Percentiles rank a stretch among this genome's conserved stretches.
phyloP scores from a whole-genome alignment of 2,797 vertebrate genomes.

The Tamandua tetradactyla region DNA sequence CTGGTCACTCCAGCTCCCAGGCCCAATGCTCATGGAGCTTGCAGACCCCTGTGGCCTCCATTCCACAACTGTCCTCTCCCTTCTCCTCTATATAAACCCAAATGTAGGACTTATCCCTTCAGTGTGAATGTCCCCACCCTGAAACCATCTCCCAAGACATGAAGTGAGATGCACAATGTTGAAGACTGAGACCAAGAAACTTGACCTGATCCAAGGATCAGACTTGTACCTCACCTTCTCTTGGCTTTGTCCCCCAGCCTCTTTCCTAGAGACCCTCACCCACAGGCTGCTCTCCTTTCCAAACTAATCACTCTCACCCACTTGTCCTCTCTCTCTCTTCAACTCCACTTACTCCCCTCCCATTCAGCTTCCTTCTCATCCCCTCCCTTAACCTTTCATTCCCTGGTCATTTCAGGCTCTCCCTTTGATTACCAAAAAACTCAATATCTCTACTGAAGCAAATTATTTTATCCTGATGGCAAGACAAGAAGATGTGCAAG shows the following conservation, averaged over 20 bases:
- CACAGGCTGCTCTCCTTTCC: not conserved
- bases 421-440: not conserved
- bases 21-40: not conserved
- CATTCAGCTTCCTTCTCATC: not conserved
- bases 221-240: rapidly evolving
- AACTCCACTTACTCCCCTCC: not conserved
- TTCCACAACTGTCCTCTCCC: not conserved
- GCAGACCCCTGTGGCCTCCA: not conserved
- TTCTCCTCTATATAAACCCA: not conserved
- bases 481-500: not conserved
- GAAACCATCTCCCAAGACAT: not conserved
- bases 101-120: not conserved
- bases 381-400: not conserved
- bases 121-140: not conserved
- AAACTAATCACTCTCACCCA: not conserved
- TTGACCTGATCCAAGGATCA: not conserved
- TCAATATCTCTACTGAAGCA: not conserved
- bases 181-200: not conserved
- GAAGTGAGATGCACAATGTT: not conserved
- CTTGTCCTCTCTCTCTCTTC: not conserved
- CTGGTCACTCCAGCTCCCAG: not conserved
- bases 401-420: not conserved
- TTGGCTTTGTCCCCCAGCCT: not conserved
- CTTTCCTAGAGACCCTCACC: not conserved
- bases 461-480: not conserved